Evolutionary conservation across 2,113 vertebrate genomes (phyloP).

Genomic region (Connochaetes taurinus): DNA sequence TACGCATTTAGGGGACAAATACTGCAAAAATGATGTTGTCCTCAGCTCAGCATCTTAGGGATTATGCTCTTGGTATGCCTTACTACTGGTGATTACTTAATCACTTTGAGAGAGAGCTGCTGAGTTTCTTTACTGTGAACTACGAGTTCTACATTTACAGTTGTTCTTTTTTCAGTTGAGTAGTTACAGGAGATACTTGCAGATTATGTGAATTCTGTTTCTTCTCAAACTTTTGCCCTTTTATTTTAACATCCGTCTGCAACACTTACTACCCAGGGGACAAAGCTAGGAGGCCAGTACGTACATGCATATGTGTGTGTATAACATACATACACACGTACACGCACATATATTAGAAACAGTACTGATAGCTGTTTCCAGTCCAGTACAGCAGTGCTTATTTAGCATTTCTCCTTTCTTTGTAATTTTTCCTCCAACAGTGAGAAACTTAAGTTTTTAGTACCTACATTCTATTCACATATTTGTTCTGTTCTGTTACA

Average conservation of each 20-base stretch:
- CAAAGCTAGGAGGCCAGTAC: not conserved
- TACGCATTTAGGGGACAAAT: not conserved
- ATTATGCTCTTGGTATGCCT: not conserved
- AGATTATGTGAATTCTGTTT: not conserved
- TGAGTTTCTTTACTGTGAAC: not conserved
- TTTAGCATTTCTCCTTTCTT: not conserved
- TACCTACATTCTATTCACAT: not conserved
- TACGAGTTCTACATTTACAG: not conserved
- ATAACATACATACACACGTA: not conserved
- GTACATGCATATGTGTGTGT: not conserved
- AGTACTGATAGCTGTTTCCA: not conserved
- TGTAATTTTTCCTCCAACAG: not conserved
- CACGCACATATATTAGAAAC: not conserved
- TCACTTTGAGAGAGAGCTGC: not conserved
- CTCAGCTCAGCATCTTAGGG: not conserved
- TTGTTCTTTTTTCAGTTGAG: not conserved
- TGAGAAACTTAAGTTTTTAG: not conserved
- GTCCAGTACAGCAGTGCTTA: not conserved
- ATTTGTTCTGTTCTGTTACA: not conserved
- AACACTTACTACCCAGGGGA: not conserved
- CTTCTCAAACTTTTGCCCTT: not conserved
- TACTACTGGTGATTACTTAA: not conserved
- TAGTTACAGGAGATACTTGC: not conserved
- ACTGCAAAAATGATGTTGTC: not conserved
- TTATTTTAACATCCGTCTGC: not conserved